Percentiles rank a stretch among this genome's conserved stretches.
Evolutionary conservation across 2,797 vertebrate genomes (phyloP).

Genomic region (Chromobotia macracanthus): DNA sequence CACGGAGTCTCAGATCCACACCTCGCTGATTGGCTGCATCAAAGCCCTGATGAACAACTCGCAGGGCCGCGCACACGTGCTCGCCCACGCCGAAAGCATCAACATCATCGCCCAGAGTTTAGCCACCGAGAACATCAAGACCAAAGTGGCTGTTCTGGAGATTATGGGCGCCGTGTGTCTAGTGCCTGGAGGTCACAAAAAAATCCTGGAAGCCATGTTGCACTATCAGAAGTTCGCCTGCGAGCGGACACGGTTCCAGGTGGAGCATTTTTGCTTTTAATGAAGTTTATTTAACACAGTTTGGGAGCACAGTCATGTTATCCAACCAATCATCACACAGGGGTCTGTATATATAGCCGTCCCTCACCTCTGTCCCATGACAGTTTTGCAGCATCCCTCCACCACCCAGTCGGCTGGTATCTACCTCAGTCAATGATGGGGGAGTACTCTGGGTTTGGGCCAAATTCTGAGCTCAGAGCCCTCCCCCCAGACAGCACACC

Average conservation of each 20-base stretch:
- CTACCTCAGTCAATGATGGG: too few relatives aligned
- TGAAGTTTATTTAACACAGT: too few relatives aligned
- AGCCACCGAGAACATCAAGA: constrained; percentile 95
- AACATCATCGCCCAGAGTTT: constrained; percentile 98
- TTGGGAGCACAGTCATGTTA: too few relatives aligned
- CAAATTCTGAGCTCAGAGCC: too few relatives aligned
- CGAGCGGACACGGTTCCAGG: constrained; percentile 96
- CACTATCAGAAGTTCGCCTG: constrained; percentile 96
- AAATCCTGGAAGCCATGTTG: constrained; percentile 96
- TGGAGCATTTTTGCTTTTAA: constrained; percentile 56
- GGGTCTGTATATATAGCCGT: too few relatives aligned
- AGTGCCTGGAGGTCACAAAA: constrained; percentile 95
- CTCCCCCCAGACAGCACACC: too few relatives aligned
- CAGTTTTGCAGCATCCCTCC: too few relatives aligned
- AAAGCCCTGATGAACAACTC: constrained; percentile 99
- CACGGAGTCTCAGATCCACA: constrained; percentile 96
- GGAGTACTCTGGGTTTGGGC: too few relatives aligned
- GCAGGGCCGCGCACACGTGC: constrained; percentile 92
- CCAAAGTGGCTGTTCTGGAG: constrained; percentile 97
- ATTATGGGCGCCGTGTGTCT: constrained; percentile 98
- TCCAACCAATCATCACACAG: too few relatives aligned
- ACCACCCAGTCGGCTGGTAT: too few relatives aligned
- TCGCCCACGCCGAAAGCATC: constrained; percentile 95
- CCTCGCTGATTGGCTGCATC: constrained; percentile 97
- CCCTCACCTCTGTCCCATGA: too few relatives aligned